phyloP scores from a whole-genome alignment of 2,888 invertebrate species.

The Pyrocoelia pectoralis region DNA sequence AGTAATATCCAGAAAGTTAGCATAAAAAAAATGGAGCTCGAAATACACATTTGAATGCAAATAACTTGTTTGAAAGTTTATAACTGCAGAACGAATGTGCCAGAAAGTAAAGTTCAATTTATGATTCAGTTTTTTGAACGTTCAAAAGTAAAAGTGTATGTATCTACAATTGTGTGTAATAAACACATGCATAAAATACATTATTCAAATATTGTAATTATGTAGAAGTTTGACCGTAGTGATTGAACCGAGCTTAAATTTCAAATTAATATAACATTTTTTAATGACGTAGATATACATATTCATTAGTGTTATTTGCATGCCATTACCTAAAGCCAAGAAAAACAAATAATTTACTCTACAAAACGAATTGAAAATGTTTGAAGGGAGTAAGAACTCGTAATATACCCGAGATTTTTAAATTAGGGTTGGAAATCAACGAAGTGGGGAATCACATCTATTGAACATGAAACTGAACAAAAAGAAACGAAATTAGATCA shows the following conservation, averaged over 20 bases:
- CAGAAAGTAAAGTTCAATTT: neutral
- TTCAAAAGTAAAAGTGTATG: no score
- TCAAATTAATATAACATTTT: neutral
- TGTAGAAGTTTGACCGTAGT: neutral
- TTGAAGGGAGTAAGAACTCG: slow-evolving; percentile 4
- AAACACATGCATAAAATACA: neutral
- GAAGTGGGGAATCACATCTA: slow-evolving; percentile 52
- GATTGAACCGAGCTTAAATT: neutral
- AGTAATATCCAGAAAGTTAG: neutral
- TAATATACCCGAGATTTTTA: slow-evolving; percentile 45
- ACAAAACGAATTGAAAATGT: slow-evolving; percentile 8
- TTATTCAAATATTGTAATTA: neutral
- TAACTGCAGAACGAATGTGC: neutral
- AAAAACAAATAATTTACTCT: slow-evolving; percentile 8
- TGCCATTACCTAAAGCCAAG: neutral
- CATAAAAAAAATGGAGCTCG: neutral
- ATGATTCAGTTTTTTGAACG: neutral
- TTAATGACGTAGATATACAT: neutral
- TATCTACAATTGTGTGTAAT: neutral
- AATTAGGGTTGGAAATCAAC: slow-evolving; percentile 47
- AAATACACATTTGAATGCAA: slow-evolving; percentile 2
- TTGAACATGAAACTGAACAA: slow-evolving; percentile 52
- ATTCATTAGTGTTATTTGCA: slow-evolving; percentile 12
- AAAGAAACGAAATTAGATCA: slow-evolving; percentile 58
- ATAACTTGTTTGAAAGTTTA: slow-evolving; percentile 8